Conservation (phyloP, 2,888 invertebrate genomes). For the Scaptomyza cyrtandrae region DNA sequence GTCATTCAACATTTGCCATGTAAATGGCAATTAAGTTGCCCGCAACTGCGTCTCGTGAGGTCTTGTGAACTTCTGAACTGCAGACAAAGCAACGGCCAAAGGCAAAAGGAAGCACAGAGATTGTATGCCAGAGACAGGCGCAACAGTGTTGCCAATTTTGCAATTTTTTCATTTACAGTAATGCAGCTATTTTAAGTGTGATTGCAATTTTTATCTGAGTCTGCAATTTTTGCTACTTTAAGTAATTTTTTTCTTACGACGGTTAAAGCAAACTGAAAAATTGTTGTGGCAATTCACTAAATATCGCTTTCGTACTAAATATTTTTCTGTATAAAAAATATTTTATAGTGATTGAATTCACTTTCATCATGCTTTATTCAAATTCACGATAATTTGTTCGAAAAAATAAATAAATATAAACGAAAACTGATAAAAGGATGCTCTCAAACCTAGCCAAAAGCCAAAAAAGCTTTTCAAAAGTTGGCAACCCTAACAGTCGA, state of each 20-base stretch:
- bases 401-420: not conserved
- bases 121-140: not conserved
- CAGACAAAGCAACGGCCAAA: constrained; percentile 31
- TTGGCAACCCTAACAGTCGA: constrained; percentile 5
- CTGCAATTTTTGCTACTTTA: no score
- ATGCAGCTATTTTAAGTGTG: not conserved
- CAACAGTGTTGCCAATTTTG: constrained; percentile 2
- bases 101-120: constrained; percentile 12
- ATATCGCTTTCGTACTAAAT: no score
- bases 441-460: not conserved
- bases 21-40: constrained; percentile 81
- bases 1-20: constrained; percentile 63
- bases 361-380: no score
- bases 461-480: not conserved
- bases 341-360: no score
- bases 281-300: no score
- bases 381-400: no score
- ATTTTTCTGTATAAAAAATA: no score
- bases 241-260: not conserved
- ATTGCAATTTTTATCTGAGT: not conserved
- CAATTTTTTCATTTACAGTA: not conserved
- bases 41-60: constrained; percentile 65
- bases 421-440: not conserved
- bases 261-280: no score
- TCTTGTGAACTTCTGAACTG: constrained; percentile 81